Evolutionary conservation across 2,888 invertebrate genomes (phyloP).

Genomic region (Poecilobothrus nobilitatus): DNA sequence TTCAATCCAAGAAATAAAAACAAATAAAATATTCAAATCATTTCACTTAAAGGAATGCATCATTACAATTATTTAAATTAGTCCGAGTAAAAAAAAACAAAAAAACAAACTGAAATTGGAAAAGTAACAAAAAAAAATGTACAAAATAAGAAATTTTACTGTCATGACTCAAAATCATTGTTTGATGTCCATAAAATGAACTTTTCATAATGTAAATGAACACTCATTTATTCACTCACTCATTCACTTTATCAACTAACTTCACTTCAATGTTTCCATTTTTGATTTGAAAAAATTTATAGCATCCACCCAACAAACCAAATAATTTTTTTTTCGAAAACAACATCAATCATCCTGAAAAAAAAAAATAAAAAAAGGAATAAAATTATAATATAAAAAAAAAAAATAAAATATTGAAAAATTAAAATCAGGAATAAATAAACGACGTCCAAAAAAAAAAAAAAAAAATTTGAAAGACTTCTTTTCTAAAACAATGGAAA

Average conservation of each 20-base stretch:
- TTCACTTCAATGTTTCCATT: too few species aligned
- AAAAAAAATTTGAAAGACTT: background rate
- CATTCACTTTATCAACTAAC: background rate
- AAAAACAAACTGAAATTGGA: background rate
- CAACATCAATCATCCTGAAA: background rate
- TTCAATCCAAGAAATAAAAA: too few species aligned
- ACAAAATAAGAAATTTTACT: background rate
- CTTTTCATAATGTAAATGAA: background rate
- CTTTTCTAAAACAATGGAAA: slow-evolving; percentile 4
- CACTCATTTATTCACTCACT: background rate
- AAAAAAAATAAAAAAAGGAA: too few species aligned
- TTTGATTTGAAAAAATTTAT: background rate
- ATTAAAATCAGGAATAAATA: background rate
- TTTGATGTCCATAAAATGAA: background rate
- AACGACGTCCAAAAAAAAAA: background rate
- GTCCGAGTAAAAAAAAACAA: background rate
- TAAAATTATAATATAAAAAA: background rate
- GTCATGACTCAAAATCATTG: background rate
- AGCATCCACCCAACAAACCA: background rate
- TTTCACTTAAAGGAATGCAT: background rate
- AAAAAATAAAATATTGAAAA: background rate
- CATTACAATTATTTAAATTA: slow-evolving; percentile 6
- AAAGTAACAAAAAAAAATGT: too few species aligned
- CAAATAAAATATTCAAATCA: too few species aligned
- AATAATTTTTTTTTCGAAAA: background rate